Conservation (phyloP, 2,113 vertebrate species). For the Cheilinus undulatus region DNA sequence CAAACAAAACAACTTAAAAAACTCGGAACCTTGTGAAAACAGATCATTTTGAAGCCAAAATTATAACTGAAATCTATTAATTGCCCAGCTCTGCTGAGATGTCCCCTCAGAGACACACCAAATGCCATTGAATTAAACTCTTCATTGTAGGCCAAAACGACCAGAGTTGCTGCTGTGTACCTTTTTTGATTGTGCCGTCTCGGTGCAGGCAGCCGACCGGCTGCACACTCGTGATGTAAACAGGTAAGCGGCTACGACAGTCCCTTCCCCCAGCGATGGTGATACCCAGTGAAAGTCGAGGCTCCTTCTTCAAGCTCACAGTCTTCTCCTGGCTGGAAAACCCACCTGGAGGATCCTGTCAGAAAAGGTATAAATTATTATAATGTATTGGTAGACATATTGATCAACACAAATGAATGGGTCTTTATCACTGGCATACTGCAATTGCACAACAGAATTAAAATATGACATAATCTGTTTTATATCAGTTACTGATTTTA, state of each 20-base stretch:
- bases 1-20: no score
- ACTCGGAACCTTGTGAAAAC: no score
- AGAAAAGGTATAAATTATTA: background rate
- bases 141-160: no score
- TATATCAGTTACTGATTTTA: no score
- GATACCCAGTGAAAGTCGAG: constrained; percentile 91
- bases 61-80: no score
- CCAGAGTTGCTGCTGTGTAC: constrained; percentile 69
- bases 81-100: no score
- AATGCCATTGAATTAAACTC: no score
- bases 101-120: no score
- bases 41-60: no score
- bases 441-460: no score
- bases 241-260: constrained; percentile 88
- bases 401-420: background rate
- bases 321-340: constrained; percentile 90
- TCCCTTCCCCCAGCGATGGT: constrained; percentile 93
- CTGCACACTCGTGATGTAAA: constrained; percentile 94
- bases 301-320: constrained; percentile 91
- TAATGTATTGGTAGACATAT: background rate
- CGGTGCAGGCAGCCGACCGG: constrained; percentile 91
- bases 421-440: no score
- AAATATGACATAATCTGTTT: no score
- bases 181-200: constrained; percentile 91
- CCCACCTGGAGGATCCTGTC: constrained; percentile 88